A percentile compares a stretch with the other conserved stretches of the same genome.
phyloP scores from a whole-genome alignment of 2,797 vertebrate genomes.

The Selene dorsalis region DNA sequence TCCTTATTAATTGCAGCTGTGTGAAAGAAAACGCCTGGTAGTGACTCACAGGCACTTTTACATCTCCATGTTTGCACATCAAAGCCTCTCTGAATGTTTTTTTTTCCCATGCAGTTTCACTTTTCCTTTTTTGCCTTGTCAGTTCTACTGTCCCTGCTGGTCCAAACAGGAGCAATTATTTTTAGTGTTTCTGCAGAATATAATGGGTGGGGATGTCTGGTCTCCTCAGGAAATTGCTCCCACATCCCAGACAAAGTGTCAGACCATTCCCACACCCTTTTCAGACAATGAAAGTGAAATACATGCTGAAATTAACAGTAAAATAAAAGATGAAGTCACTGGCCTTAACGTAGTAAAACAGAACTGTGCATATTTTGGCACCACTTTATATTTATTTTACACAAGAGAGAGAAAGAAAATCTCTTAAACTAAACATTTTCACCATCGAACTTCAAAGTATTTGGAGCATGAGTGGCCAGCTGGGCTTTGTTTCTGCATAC shows the following conservation, averaged over 20 bases:
- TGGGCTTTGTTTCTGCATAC: conserved; percentile 24
- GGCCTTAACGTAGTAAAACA: no score
- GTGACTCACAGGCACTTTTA: conserved; percentile 1
- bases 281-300: conserved; percentile 55
- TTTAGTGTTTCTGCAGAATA: conserved; percentile 74
- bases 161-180: conserved; percentile 70
- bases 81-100: conserved; percentile 36
- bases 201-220: conserved; percentile 73
- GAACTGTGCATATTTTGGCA: not conserved
- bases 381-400: not conserved
- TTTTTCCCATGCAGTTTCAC: conserved; percentile 42
- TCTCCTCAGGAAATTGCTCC: conserved; percentile 77
- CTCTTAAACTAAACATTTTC: conserved; percentile 13
- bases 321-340: conserved; percentile 39
- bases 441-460: conserved; percentile 41
- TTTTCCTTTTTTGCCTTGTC: conserved; percentile 48
- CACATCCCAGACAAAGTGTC: conserved; percentile 64
- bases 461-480: conserved; percentile 43
- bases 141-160: conserved; percentile 36
- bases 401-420: not conserved
- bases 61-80: conserved; percentile 4
- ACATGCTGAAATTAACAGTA: conserved; percentile 30
- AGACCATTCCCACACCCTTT: conserved; percentile 50
- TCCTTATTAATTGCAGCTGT: conserved; percentile 47
- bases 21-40: conserved; percentile 24